Evolutionary conservation across 1,140 invertebrate genomes (phyloP).

Genomic region (Sycophaga agraensis): DNA sequence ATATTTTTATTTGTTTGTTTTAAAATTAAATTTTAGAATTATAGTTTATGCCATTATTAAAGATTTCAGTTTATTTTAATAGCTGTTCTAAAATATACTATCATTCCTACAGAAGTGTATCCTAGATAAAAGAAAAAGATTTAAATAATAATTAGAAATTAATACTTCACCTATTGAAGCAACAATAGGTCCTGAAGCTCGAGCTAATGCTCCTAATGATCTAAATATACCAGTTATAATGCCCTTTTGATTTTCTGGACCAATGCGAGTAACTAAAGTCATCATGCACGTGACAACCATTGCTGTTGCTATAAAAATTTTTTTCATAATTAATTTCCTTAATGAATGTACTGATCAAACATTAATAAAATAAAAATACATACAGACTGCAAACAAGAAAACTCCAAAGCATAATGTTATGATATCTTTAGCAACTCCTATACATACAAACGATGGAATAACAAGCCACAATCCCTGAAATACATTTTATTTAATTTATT

Average conservation of each 20-base stretch:
- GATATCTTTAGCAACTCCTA: constrained; percentile 71
- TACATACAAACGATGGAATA: constrained; percentile 84
- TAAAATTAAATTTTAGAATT: background rate
- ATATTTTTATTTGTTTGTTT: background rate
- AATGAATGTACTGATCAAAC: too few species aligned
- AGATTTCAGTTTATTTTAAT: too few species aligned
- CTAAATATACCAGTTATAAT: constrained; percentile 90
- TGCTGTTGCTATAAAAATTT: constrained; percentile 72
- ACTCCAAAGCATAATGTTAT: constrained; percentile 76
- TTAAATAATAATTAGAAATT: constrained; percentile 25
- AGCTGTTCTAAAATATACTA: too few species aligned
- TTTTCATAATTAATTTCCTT: background rate
- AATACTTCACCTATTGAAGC: constrained; percentile 76
- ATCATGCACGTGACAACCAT: constrained; percentile 94
- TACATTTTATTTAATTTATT: constrained; percentile 13
- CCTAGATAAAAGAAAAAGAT: too few species aligned
- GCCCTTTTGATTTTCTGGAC: constrained; percentile 84
- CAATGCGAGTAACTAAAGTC: constrained; percentile 82
- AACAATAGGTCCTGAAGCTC: constrained; percentile 89
- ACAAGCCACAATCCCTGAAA: constrained; percentile 80
- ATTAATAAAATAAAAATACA: constrained; percentile 56
- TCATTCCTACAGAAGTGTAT: too few species aligned
- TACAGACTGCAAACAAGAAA: constrained; percentile 87
- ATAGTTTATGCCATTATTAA: too few species aligned
- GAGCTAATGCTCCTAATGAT: constrained; percentile 88